phyloP scores from a whole-genome alignment of 2,888 invertebrate genomes.

The Cylloceria caligata region DNA sequence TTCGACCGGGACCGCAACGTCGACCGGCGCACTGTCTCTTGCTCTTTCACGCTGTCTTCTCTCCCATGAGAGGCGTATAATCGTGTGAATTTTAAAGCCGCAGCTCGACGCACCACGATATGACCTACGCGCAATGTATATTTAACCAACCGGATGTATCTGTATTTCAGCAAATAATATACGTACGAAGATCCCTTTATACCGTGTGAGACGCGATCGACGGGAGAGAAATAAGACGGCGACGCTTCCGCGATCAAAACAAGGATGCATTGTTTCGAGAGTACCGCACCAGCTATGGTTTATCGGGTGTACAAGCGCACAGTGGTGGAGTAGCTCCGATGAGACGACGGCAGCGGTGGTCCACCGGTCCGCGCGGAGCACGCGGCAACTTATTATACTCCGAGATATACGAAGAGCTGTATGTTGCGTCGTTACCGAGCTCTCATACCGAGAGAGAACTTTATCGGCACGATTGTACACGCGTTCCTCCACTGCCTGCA shows the following conservation, averaged over 20 bases:
- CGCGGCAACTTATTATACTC: slow-evolving; percentile 61
- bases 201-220: background rate
- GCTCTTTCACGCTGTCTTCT: slow-evolving; percentile 48
- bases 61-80: slow-evolving; percentile 39
- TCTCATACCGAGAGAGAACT: slow-evolving; percentile 49
- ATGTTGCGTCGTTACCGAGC: slow-evolving; percentile 48
- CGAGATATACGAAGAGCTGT: slow-evolving; percentile 57
- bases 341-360: slow-evolving; percentile 56
- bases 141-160: slow-evolving; percentile 19
- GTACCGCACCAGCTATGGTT: slow-evolving; percentile 50
- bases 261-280: slow-evolving; percentile 63
- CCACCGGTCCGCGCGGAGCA: slow-evolving; percentile 53
- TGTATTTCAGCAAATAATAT: slow-evolving; percentile 11
- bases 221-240: slow-evolving; percentile 33
- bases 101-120: slow-evolving; percentile 40
- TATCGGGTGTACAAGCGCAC: slow-evolving; percentile 56
- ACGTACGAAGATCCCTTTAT: background rate
- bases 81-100: slow-evolving; percentile 61
- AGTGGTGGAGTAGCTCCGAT: slow-evolving; percentile 7
- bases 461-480: slow-evolving; percentile 62
- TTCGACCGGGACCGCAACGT: slow-evolving; percentile 68
- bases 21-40: slow-evolving; percentile 20
- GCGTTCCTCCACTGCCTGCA: slow-evolving; percentile 34
- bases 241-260: slow-evolving; percentile 49
- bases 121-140: slow-evolving; percentile 46